Percentiles rank a stretch among this genome's conserved stretches.
Conservation (phyloP, 2,113 vertebrate genomes). For the Apus apus region DNA sequence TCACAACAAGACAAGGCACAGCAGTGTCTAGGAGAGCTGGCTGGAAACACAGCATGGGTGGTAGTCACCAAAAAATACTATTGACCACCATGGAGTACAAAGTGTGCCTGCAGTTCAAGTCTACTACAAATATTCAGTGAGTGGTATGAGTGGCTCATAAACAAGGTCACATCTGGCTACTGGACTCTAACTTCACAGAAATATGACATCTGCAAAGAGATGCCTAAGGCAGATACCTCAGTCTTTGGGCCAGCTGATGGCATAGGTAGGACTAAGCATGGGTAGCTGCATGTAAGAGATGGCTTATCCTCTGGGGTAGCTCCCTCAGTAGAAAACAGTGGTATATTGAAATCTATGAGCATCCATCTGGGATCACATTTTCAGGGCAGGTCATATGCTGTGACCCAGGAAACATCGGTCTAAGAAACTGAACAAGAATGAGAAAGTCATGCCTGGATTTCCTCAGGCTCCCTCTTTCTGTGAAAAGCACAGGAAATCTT, state of each 20-base stretch:
- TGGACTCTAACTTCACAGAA: neutral
- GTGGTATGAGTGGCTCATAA: neutral
- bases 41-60: neutral
- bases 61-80: neutral
- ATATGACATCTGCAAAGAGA: neutral
- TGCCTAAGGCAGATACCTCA: neutral
- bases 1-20: neutral
- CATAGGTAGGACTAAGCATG: neutral
- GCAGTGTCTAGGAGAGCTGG: fast-evolving
- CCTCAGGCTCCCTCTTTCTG: neutral
- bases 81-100: neutral
- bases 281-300: neutral
- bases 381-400: neutral
- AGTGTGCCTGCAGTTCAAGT: neutral
- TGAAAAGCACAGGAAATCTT: neutral
- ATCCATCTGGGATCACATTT: neutral
- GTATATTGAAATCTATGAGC: neutral
- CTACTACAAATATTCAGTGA: neutral
- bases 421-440: neutral
- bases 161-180: neutral
- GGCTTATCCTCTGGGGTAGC: neutral
- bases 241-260: neutral
- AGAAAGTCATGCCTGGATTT: neutral
- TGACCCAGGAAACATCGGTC: neutral
- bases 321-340: neutral